Evolutionary conservation across 2,113 vertebrate species (phyloP).

Genomic region (Odontesthes bonariensis): DNA sequence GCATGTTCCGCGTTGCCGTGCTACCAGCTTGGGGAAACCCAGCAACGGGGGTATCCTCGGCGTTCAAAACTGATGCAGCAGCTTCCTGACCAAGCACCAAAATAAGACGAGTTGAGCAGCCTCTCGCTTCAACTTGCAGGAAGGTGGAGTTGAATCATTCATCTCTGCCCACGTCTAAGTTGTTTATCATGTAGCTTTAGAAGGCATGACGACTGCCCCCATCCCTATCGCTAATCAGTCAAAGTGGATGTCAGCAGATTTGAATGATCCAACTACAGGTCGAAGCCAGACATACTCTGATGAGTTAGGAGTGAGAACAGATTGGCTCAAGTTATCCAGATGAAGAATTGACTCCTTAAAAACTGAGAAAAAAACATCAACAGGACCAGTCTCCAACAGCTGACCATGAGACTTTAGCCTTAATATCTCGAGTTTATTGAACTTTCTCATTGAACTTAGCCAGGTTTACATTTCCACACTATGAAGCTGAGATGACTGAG

Average conservation of each 20-base stretch:
- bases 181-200: no score
- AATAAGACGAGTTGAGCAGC: not conserved
- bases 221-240: no score
- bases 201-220: no score
- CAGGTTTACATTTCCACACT: no score
- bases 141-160: no score
- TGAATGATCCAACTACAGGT: no score
- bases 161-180: no score
- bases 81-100: not conserved
- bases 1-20: not conserved
- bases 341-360: not conserved
- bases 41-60: not conserved
- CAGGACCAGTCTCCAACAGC: not conserved
- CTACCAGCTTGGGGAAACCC: not conserved
- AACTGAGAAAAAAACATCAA: not conserved
- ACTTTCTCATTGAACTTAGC: not conserved
- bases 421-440: not conserved
- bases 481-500: no score
- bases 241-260: no score
- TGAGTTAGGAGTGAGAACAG: not conserved
- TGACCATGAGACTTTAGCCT: not conserved
- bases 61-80: not conserved
- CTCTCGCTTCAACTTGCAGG: no score
- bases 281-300: no score
- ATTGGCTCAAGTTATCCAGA: not conserved